Evolutionary conservation across 2,113 vertebrate genomes (phyloP).

Genomic region (Tragelaphus imberbis): DNA sequence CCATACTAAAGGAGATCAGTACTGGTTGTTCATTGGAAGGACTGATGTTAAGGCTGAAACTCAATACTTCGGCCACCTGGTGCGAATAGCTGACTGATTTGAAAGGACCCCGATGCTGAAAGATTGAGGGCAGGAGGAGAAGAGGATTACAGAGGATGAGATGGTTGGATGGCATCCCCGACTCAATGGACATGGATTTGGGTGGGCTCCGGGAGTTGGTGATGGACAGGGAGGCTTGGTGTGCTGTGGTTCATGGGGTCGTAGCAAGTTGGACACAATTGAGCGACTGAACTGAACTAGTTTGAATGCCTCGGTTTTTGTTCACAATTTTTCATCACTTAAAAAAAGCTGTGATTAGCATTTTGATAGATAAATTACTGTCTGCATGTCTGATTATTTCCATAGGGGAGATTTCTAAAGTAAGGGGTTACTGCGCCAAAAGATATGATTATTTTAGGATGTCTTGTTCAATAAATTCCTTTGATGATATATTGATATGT

Average conservation of each 20-base stretch:
- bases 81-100: no score
- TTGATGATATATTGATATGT: not conserved
- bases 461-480: not conserved
- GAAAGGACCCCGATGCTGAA: no score
- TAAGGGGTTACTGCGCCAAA: not conserved
- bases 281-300: not conserved
- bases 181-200: no score
- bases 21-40: no score
- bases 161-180: no score
- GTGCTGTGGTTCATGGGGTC: not conserved
- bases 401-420: not conserved
- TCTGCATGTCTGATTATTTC: not conserved
- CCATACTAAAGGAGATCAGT: no score
- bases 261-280: rapidly evolving
- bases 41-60: no score
- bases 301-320: not conserved
- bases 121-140: no score
- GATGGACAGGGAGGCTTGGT: not conserved
- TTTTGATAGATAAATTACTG: not conserved
- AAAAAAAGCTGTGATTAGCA: not conserved
- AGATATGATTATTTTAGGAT: not conserved
- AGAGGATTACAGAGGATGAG: no score
- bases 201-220: not conserved
- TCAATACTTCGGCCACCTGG: no score
- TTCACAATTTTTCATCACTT: not conserved